Evolutionary conservation across 2,797 vertebrate genomes (phyloP).

Genomic region (Remorina albescens): DNA sequence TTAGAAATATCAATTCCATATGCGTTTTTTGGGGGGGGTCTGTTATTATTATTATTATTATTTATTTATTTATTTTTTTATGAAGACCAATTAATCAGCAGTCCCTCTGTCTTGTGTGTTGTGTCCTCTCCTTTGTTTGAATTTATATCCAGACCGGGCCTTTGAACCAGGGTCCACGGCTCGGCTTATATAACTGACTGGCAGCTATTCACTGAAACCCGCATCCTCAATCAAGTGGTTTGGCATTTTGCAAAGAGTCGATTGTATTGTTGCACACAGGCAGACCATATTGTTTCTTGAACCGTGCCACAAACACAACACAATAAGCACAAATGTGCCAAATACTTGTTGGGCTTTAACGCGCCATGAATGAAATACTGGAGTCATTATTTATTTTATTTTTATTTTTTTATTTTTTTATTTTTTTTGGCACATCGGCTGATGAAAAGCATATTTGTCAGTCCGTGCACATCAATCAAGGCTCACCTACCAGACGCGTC

Average conservation of each 20-base stretch:
- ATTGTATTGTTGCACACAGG: conserved; percentile 50
- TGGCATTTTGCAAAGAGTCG: conserved; percentile 56
- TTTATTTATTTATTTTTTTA: too few relatives aligned
- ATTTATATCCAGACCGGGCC: conserved; percentile 64
- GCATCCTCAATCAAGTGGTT: conserved; percentile 67
- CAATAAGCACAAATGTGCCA: background rate
- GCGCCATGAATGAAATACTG: conserved; percentile 35
- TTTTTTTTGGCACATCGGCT: conserved; percentile 15
- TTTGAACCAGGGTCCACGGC: conserved; percentile 42
- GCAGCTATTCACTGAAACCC: conserved; percentile 48
- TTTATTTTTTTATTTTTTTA: too few relatives aligned
- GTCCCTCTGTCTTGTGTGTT: conserved; percentile 36
- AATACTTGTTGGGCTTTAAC: conserved; percentile 52
- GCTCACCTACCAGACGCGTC: conserved; percentile 74
- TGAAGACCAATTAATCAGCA: conserved; percentile 37
- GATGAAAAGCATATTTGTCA: conserved; percentile 67
- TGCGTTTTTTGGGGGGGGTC: background rate
- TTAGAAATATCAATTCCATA: background rate
- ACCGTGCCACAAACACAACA: conserved; percentile 17
- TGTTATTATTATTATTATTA: too few relatives aligned
- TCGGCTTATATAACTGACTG: conserved; percentile 31
- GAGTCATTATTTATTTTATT: background rate
- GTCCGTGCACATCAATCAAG: conserved; percentile 70
- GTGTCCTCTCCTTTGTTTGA: conserved; percentile 64
- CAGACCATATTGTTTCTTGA: conserved; percentile 33